Evolutionary conservation across 2,888 invertebrate genomes (phyloP).

Genomic region (Homarus gammarus): DNA sequence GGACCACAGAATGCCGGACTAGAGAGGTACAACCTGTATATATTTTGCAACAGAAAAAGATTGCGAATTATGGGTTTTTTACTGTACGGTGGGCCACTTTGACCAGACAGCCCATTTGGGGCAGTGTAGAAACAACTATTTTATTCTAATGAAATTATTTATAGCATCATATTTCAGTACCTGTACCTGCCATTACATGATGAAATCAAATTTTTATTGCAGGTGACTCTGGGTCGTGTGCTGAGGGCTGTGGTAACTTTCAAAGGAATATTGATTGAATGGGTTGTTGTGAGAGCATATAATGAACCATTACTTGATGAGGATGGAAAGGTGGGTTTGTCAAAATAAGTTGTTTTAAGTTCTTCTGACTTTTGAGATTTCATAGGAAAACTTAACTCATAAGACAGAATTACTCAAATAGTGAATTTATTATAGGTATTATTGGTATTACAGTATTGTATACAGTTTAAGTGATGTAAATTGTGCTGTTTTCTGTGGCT

Average conservation of each 20-base stretch:
- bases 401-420: too few species aligned
- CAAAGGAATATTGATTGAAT: constrained; percentile 95
- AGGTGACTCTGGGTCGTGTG: constrained; percentile 89
- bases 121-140: too few species aligned
- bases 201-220: constrained; percentile 43
- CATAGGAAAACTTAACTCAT: too few species aligned
- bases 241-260: constrained; percentile 93
- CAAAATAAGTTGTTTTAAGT: not conserved
- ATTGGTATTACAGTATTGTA: not conserved
- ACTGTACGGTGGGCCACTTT: too few species aligned
- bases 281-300: constrained; percentile 95
- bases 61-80: too few species aligned
- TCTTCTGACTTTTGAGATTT: too few species aligned
- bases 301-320: constrained; percentile 84
- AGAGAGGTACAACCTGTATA: too few species aligned
- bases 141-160: not conserved
- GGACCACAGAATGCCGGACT: too few species aligned
- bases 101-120: too few species aligned
- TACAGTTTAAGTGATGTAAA: not conserved
- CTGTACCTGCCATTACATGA: not conserved
- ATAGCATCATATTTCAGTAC: not conserved
- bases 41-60: too few species aligned
- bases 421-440: too few species aligned
- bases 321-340: constrained; percentile 79
- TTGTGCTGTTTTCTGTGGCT: too few species aligned